Percentiles rank a stretch among this genome's conserved stretches.
phyloP scores from a whole-genome alignment of 2,888 invertebrate genomes.

The Cephonodes hylas region DNA sequence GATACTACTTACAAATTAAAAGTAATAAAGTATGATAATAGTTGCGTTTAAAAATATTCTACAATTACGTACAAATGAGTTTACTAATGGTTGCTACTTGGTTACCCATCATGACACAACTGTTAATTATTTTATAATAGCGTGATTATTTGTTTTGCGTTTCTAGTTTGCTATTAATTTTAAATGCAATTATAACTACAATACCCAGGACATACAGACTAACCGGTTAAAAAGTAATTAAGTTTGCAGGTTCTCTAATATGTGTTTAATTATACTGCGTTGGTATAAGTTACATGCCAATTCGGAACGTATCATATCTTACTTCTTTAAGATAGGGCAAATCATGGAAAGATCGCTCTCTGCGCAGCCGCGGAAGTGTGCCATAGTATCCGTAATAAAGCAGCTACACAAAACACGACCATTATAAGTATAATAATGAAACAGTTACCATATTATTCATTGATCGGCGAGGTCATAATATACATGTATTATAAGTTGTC shows the following conservation, averaged over 20 bases:
- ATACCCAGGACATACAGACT: neutral
- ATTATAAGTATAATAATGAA: slow-evolving; percentile 24
- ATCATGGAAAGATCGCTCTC: slow-evolving; percentile 90
- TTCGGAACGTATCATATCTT: slow-evolving; percentile 65
- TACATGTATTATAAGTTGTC: too few species aligned
- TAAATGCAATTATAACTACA: slow-evolving; percentile 5
- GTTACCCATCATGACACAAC: neutral
- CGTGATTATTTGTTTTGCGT: slow-evolving; percentile 13
- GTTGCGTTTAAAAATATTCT: neutral
- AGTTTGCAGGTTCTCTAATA: slow-evolving; percentile 7
- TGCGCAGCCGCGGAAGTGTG: slow-evolving; percentile 86
- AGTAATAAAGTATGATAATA: neutral
- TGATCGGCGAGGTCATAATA: too few species aligned
- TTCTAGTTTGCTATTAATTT: neutral
- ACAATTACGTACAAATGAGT: neutral
- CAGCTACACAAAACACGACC: slow-evolving; percentile 80
- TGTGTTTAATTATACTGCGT: slow-evolving; percentile 7
- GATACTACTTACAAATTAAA: neutral
- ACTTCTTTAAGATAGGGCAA: slow-evolving; percentile 89
- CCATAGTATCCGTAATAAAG: slow-evolving; percentile 87
- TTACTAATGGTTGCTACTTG: neutral
- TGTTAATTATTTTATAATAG: slow-evolving; percentile 9
- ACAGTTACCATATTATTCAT: too few species aligned
- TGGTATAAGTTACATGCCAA: slow-evolving; percentile 50
- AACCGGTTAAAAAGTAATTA: neutral